Evolutionary conservation across 1,140 invertebrate species (phyloP).

Genomic region (Drosophila erecta): DNA sequence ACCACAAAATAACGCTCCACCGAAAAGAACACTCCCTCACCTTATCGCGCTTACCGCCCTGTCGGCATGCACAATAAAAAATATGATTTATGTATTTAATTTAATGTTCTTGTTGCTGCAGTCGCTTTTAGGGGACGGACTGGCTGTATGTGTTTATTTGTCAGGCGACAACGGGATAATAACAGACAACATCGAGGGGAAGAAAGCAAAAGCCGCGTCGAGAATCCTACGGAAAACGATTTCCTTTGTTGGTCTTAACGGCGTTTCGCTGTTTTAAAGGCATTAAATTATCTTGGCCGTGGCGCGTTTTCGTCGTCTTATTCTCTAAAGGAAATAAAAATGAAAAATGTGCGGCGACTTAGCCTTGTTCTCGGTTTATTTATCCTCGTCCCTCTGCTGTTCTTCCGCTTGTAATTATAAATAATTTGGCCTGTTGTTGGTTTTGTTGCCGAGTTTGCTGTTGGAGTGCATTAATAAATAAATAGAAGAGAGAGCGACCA

Average conservation of each 20-base stretch:
- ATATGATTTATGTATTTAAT: constrained; percentile 83
- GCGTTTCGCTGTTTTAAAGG: constrained; percentile 79
- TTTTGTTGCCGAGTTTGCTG: constrained; percentile 8
- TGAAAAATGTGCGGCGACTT: constrained; percentile 71
- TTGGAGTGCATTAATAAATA: constrained; percentile 69
- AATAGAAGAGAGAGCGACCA: constrained; percentile 62
- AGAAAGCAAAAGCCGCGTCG: constrained; percentile 21
- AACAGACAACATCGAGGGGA: constrained; percentile 52
- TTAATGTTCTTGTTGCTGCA: constrained; percentile 69
- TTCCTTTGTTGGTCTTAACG: constrained; percentile 70
- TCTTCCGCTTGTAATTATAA: constrained; percentile 65
- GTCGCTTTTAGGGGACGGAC: constrained; percentile 47
- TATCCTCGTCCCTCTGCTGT: constrained; percentile 7
- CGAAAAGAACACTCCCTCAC: constrained; percentile 21
- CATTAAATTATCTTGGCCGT: constrained; percentile 72
- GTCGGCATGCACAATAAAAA: constrained; percentile 62
- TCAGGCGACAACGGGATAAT: constrained; percentile 80
- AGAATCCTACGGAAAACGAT: constrained; percentile 27
- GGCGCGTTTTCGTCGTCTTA: constrained; percentile 7
- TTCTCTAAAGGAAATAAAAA: constrained; percentile 56
- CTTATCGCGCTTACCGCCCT: constrained; percentile 48
- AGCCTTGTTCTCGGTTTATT: constrained; percentile 33
- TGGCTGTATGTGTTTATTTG: constrained; percentile 72
- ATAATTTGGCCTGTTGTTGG: constrained; percentile 61
- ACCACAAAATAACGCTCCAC: not conserved